phyloP scores from a whole-genome alignment of 1,140 invertebrate genomes.

The Elymnias hypermnestra region DNA sequence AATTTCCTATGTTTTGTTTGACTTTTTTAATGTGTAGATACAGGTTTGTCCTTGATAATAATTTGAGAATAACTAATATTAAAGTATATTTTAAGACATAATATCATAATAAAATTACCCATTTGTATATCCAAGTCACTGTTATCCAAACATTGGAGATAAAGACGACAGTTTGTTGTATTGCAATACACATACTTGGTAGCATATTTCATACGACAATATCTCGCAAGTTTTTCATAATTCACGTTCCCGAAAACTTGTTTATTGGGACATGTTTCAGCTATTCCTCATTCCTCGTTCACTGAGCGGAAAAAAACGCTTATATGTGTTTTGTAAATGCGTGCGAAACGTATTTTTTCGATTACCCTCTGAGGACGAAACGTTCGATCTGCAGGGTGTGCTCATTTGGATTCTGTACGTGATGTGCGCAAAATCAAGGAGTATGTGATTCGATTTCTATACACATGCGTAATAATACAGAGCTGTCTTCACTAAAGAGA shows the following conservation, averaged over 20 bases:
- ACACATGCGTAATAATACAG: constrained; percentile 35
- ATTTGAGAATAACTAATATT: no score
- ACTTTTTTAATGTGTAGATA: no score
- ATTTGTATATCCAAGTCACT: no score
- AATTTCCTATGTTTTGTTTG: no score
- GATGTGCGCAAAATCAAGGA: constrained; percentile 69
- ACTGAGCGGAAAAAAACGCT: constrained; percentile 19
- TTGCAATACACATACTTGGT: no score
- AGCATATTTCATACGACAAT: no score
- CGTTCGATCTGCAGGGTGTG: constrained; percentile 32
- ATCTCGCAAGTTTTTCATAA: constrained; percentile 16
- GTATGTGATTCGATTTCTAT: constrained; percentile 73
- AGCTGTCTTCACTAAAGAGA: constrained; percentile 32
- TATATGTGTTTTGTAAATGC: constrained; percentile 22
- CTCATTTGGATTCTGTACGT: constrained; percentile 54
- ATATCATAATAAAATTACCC: no score
- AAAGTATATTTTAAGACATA: no score
- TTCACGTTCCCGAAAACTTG: constrained; percentile 16
- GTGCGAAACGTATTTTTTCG: constrained; percentile 27
- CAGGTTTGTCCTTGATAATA: no score
- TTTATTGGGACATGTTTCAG: constrained; percentile 21
- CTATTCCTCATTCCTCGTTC: constrained; percentile 21
- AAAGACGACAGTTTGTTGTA: no score
- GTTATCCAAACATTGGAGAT: no score
- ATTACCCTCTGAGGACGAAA: constrained; percentile 23